Evolutionary conservation across 2,888 invertebrate species (phyloP), one percentile per base, ranked within the genome.

Genomic region (Gandaritis pyraliata): DNA sequence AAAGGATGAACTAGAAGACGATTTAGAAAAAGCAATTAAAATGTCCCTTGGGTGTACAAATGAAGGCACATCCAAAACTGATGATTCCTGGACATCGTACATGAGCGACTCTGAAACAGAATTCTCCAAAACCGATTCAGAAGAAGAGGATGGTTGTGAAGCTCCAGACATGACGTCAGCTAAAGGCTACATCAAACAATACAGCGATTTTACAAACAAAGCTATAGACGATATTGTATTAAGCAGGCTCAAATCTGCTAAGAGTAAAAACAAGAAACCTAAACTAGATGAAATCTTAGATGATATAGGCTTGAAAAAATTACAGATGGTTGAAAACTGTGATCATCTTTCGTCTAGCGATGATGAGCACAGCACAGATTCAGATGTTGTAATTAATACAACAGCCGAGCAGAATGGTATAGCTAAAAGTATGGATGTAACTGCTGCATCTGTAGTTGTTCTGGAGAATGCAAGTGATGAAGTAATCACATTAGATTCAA

Each of bases 151-250:
- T 74, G 82, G 84, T 18, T 87, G 74, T 78, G 85, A 74, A 75
- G 83, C 78, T 54, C 82, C 87, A 57, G 85, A 90, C 66, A 84
- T 93, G 71, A 90, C 94, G 61, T 93, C 95, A 41, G 96, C 95
- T 2, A 93, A 95, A 77, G 92, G 93, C 39, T 96, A 95, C 69
- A 96, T 96, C 93, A 92, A 95, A 78, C 96, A 96, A 82, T 95
- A 96, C 72, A 96, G 94, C 72, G 96, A 95, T 64, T 93, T 96
- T 73, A 95, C 96, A 50, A 94, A 95, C 68, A 94, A 93, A 66
- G 95, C 95, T 77, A 95, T 97, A 64, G 85, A 92, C 36, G 87
- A 93, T 72, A 92, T 95, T 58, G 86, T 95, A 66, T 69, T 73
- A 43, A 70, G 55, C 16, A 49, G 74, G 41, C 83, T 79, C 66